Percentiles rank a stretch among this genome's conserved stretches.
phyloP scores from a whole-genome alignment of 2,888 invertebrate species.

The Pandemis cinnamomeana region DNA sequence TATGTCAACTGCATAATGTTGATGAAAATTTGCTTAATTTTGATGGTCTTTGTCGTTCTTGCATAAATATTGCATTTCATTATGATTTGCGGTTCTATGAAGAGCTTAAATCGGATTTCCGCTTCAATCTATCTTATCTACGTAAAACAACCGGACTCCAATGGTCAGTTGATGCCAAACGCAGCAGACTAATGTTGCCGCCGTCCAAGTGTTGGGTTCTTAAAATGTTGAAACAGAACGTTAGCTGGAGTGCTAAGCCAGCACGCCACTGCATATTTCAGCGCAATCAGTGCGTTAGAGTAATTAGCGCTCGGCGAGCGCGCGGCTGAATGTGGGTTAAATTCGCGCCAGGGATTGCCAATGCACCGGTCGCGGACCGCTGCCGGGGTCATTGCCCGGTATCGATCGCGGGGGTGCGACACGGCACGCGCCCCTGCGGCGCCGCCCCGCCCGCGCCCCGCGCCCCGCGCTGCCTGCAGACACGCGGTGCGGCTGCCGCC shows the following conservation, averaged over 20 bases:
- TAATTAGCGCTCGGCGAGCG: constrained; percentile 66
- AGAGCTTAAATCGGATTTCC: neutral
- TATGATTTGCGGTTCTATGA: neutral
- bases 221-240: neutral
- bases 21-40: constrained; percentile 48
- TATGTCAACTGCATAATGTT: constrained; percentile 53
- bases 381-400: constrained; percentile 80
- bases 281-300: constrained; percentile 60
- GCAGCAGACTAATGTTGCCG: neutral
- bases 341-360: constrained; percentile 66
- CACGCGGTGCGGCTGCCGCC: constrained; percentile 51
- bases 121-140: neutral
- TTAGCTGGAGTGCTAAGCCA: neutral
- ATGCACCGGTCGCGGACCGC: constrained; percentile 76
- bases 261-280: constrained; percentile 59
- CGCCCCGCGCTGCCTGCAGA: constrained; percentile 54
- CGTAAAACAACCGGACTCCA: neutral
- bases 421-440: constrained; percentile 68
- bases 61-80: neutral
- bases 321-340: constrained; percentile 71
- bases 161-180: neutral
- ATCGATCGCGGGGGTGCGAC: constrained; percentile 78
- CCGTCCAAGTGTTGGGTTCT: neutral
- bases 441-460: constrained; percentile 58
- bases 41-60: constrained; percentile 18